These are phyloP conservation scores for Drosophila affinis DNA, from an alignment of 2,888 invertebrate genomes.

Conservation along the genomic window DNA sequence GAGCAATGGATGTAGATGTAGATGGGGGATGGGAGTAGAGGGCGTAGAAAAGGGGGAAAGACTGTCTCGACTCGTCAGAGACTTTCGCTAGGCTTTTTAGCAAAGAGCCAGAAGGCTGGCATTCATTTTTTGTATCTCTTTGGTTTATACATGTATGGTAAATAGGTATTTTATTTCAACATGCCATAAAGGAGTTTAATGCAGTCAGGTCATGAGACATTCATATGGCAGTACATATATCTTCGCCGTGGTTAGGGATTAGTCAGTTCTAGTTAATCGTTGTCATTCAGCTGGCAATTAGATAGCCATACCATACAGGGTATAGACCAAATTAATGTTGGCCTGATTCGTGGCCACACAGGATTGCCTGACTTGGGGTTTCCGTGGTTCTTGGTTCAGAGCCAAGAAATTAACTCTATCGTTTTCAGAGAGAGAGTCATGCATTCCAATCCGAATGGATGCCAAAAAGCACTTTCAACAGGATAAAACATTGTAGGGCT, in stretches of 20 bases:
- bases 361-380: slow-evolving; percentile 17
- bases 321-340: slow-evolving; percentile 9
- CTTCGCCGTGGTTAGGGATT: slow-evolving; percentile 27
- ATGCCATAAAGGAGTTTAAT: slow-evolving; percentile 53
- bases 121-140: slow-evolving; percentile 22
- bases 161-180: slow-evolving; percentile 51
- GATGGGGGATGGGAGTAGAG: not conserved
- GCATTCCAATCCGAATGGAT: slow-evolving; percentile 15
- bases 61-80: slow-evolving; percentile 34
- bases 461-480: slow-evolving; percentile 24
- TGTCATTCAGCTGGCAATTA: slow-evolving; percentile 47
- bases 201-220: slow-evolving; percentile 42
- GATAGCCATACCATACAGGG: not conserved
- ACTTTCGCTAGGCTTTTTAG: slow-evolving; percentile 63
- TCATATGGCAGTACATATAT: not conserved
- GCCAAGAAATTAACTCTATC: slow-evolving; percentile 28
- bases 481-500: slow-evolving; percentile 53
- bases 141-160: slow-evolving; percentile 46
- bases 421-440: not conserved
- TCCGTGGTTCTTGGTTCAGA: slow-evolving; percentile 18
- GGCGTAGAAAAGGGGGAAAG: slow-evolving; percentile 10
- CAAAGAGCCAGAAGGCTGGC: slow-evolving; percentile 47
- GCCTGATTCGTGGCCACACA: slow-evolving; percentile 1
- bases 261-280: slow-evolving; percentile 33
- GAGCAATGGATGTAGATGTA: too few species aligned